These are phyloP conservation scores for Novumbra hubbsi DNA, from an alignment of 2,797 vertebrate genomes.

Conservation along the genomic window DNA sequence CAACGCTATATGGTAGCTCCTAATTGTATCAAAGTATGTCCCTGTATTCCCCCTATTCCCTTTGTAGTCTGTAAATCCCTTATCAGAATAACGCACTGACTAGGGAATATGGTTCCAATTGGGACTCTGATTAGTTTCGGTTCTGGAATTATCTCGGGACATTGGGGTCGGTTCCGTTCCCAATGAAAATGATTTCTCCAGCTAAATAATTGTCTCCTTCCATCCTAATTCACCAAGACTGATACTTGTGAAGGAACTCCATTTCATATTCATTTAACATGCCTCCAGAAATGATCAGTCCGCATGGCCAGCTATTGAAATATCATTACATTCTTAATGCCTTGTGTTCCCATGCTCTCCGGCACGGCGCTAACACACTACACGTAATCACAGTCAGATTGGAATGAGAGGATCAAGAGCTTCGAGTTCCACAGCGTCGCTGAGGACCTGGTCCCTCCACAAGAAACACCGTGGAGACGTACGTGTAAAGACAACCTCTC, in stretches of 20 bases:
- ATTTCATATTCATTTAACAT: neutral
- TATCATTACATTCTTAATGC: neutral
- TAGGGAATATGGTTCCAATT: neutral
- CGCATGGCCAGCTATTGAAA: neutral
- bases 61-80: too few relatives aligned
- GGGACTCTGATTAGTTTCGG: too few relatives aligned
- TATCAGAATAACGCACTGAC: neutral
- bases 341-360: neutral
- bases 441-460: too few relatives aligned
- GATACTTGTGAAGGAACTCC: neutral
- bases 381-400: neutral
- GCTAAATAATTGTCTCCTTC: neutral
- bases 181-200: neutral
- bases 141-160: neutral
- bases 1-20: too few relatives aligned
- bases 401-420: too few relatives aligned
- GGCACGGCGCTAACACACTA: neutral
- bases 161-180: neutral
- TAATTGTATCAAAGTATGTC: too few relatives aligned
- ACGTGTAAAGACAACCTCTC: too few relatives aligned
- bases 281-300: neutral
- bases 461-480: too few relatives aligned
- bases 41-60: too few relatives aligned
- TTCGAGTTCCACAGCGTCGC: too few relatives aligned
- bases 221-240: neutral